Conservation (phyloP, 2,113 vertebrate genomes). For the Rhynchomys soricoides region DNA sequence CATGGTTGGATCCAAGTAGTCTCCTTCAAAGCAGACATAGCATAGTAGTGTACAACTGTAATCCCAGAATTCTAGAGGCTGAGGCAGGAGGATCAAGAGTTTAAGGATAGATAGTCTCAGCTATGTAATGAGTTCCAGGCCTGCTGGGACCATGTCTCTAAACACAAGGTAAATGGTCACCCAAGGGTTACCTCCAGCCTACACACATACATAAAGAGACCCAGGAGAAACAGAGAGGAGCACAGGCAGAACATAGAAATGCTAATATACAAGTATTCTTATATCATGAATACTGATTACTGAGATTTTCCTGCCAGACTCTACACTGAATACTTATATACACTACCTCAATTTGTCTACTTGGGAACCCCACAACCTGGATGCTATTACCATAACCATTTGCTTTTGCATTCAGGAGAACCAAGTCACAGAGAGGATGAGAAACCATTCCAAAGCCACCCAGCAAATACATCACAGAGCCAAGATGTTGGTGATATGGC, state of each 20-base stretch:
- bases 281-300: neutral
- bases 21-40: neutral
- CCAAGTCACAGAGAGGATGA: neutral
- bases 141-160: neutral
- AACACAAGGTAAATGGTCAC: neutral
- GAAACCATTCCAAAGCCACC: neutral
- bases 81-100: neutral
- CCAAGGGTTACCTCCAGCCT: neutral
- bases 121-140: neutral
- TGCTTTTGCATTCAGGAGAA: neutral
- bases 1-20: neutral
- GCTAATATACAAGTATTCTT: neutral
- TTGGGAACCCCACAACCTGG: neutral
- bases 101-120: neutral
- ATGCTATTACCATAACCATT: neutral
- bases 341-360: constrained; percentile 1
- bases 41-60: neutral
- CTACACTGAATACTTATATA: constrained; percentile 30
- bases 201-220: neutral
- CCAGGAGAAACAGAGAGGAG: neutral
- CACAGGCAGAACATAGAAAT: neutral
- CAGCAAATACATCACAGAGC: neutral
- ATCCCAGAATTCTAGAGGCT: neutral
- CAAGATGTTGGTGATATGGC: neutral
- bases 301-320: neutral